phyloP scores from a whole-genome alignment of 2,113 vertebrate genomes.

The Caloenas nicobarica region DNA sequence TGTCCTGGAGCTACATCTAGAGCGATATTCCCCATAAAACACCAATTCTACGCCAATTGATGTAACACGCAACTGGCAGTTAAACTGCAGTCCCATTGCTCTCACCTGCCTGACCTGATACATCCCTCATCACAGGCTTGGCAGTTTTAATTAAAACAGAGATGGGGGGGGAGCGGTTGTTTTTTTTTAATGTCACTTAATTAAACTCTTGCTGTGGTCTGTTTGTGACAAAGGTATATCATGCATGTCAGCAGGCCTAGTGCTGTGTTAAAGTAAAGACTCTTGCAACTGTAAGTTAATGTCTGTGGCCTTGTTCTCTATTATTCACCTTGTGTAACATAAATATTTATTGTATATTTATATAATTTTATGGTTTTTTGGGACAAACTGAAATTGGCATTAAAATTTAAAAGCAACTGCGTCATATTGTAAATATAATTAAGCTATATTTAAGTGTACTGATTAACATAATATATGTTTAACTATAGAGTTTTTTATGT shows the following conservation, averaged over 20 bases:
- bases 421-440: conserved; percentile 84
- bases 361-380: conserved; percentile 83
- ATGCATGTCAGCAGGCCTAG: conserved; percentile 82
- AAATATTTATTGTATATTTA: conserved; percentile 91
- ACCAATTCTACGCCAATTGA: accelerated
- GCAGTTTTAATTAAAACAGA: conserved; percentile 57
- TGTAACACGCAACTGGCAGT: background rate
- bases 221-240: conserved; percentile 80
- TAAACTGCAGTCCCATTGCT: conserved; percentile 10
- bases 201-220: conserved; percentile 79
- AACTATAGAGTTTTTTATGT: conserved; percentile 87
- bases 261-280: conserved; percentile 81
- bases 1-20: background rate
- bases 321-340: conserved; percentile 86
- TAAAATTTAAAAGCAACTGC: conserved; percentile 83
- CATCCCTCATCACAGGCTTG: conserved; percentile 41
- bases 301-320: conserved; percentile 86
- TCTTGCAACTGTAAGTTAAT: conserved; percentile 84
- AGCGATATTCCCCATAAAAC: background rate
- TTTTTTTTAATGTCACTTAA: conserved; percentile 29
- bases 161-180: background rate
- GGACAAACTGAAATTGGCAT: conserved; percentile 80
- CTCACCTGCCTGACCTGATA: background rate
- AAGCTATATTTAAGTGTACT: conserved; percentile 87
- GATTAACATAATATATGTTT: conserved; percentile 89